Evolutionary conservation across 2,888 invertebrate genomes (phyloP).

Genomic region (Dichetophora obliterata): DNA sequence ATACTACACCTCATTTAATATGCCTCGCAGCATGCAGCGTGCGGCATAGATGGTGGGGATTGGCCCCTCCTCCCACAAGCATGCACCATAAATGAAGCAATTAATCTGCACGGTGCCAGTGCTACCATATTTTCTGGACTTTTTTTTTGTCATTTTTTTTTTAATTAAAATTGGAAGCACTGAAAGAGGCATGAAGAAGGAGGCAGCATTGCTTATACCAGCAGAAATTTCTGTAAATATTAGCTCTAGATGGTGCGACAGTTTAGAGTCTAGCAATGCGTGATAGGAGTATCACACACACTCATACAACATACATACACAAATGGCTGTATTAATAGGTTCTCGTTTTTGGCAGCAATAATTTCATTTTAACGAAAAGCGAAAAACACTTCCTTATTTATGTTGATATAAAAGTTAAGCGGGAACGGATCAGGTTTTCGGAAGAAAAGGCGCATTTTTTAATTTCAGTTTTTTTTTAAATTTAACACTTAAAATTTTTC

Average conservation of each 20-base stretch:
- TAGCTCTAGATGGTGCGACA: constrained; percentile 31
- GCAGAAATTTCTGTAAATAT: neutral
- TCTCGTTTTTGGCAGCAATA: neutral
- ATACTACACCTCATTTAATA: constrained; percentile 37
- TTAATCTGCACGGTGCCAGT: constrained; percentile 15
- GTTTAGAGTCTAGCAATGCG: constrained; percentile 17
- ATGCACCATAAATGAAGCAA: constrained; percentile 18
- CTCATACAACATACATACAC: neutral
- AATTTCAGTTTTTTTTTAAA: too few relatives aligned
- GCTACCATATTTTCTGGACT: constrained; percentile 26
- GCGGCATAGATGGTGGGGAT: neutral
- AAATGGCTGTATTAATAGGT: neutral
- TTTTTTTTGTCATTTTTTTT: neutral
- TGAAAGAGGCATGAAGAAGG: neutral
- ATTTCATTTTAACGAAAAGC: neutral
- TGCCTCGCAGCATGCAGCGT: constrained; percentile 19
- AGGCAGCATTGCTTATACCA: neutral
- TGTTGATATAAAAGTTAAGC: neutral
- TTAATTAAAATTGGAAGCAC: neutral
- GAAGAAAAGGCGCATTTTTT: too few relatives aligned
- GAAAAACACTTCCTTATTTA: constrained; percentile 20
- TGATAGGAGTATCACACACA: neutral
- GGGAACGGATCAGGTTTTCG: too few relatives aligned
- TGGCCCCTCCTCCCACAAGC: neutral
- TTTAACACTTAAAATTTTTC: too few relatives aligned